Base-by-base conservation (phyloP, 2,113 vertebrate species). In the Nestor notabilis region DNA sequence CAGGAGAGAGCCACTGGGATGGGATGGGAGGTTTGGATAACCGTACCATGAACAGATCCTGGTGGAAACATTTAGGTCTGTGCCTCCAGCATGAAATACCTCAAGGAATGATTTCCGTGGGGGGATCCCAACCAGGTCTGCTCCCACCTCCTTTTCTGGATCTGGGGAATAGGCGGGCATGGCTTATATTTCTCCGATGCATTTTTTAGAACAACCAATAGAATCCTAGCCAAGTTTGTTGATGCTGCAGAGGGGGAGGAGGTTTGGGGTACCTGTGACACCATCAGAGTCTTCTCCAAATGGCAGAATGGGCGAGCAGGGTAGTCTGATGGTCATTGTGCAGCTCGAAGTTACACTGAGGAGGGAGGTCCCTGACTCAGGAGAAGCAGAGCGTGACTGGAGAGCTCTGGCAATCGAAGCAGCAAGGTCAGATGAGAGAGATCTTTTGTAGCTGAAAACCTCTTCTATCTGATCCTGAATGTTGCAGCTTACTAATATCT, bases 401-500 rank as follows among this genome's bases (percentile, higher is more conserved):
- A 87, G 91, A 89, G 80, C 55, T 74, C 53, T 0, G 41, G 75
- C 58, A 61, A 77, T 90, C 71, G 71, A 86, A 94, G 86, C 90
- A 64, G 60, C 83, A 41, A 90, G 96, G 93, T 96, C 96, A 95
- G 96, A 68, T 8, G 43, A 70, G 93, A 95, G 61, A 33, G 77
- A 37, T 5, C 88, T 87, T 92, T 72, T 83, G 68, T 75, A 14
- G 35, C 72, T 82, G 88, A 18, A 92, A 93, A 83, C 31, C 88
- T 89, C 90, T 66, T 66, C 7, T 8, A 64, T 85, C 76, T 87
- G 92, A 61, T 83, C 76, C 76, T 6, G 2, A 83, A 15, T 1
- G 0, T 14, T 39, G 95, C 61, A 20, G 83, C 83, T 83, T 47
- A 19, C 58, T 78, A 21, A 47, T 65, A 43, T 1, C 10, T 10